phyloP scores from a whole-genome alignment of 2,797 vertebrate species.

The Trematomus bernacchii region DNA sequence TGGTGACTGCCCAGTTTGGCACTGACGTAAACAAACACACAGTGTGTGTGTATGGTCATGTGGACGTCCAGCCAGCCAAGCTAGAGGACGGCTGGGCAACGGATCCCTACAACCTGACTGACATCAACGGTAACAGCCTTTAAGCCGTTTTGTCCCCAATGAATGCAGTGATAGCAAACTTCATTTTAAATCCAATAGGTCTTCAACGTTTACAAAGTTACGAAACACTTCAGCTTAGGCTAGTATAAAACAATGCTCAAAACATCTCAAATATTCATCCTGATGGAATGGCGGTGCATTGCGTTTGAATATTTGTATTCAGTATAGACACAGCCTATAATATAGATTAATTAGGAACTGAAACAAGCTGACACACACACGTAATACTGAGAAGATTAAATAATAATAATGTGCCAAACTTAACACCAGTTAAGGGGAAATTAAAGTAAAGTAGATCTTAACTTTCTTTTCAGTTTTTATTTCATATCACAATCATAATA shows the following conservation, averaged over 20 bases:
- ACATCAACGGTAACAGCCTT: constrained; percentile 79
- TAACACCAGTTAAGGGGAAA: background rate
- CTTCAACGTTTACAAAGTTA: no score
- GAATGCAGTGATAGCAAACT: background rate
- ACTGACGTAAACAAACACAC: constrained; percentile 81
- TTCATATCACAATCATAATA: no score
- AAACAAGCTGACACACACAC: no score
- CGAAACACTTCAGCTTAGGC: no score
- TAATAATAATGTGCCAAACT: background rate
- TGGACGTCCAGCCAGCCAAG: constrained; percentile 87
- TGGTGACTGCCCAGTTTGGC: constrained; percentile 85
- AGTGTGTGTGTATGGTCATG: constrained; percentile 87
- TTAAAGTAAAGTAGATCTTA: background rate
- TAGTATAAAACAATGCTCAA: no score
- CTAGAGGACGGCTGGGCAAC: constrained; percentile 86
- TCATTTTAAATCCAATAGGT: no score
- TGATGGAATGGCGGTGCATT: no score
- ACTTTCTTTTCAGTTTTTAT: background rate
- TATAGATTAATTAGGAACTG: no score
- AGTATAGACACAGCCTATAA: no score
- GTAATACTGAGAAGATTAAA: no score
- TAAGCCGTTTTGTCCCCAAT: background rate
- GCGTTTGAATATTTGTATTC: no score
- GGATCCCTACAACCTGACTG: constrained; percentile 86
- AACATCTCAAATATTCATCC: no score